A percentile compares a stretch with the other conserved stretches of the same genome.
These are phyloP conservation scores for Myotis myotis DNA, from an alignment of 2,797 vertebrate genomes.

Conservation along the genomic window DNA sequence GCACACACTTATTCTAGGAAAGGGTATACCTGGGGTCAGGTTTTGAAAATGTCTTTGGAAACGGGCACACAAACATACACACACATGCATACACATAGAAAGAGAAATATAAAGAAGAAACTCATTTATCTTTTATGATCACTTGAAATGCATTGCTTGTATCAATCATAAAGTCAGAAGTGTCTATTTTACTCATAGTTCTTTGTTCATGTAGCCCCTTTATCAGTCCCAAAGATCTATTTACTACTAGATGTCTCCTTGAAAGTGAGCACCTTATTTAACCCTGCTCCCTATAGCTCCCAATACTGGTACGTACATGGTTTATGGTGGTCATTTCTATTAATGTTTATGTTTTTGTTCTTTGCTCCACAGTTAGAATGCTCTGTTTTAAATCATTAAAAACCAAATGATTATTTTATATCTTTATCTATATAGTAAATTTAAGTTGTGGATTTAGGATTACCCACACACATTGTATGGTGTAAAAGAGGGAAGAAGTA, in stretches of 20 bases:
- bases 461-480: not conserved
- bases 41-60: not conserved
- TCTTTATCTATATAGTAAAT: not conserved
- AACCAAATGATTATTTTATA: not conserved
- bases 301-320: not conserved
- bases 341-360: not conserved
- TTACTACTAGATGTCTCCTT: not conserved
- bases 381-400: not conserved
- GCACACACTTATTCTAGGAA: not conserved
- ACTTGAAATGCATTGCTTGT: not conserved
- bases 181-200: not conserved
- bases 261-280: not conserved
- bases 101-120: not conserved
- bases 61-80: not conserved
- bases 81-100: not conserved
- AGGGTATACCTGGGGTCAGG: not conserved
- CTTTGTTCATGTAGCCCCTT: not conserved
- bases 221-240: not conserved
- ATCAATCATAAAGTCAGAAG: not conserved
- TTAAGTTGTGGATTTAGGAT: not conserved
- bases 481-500: not conserved
- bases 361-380: not conserved
- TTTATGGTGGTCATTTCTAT: not conserved
- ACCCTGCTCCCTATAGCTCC: not conserved
- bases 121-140: not conserved